phyloP scores from a whole-genome alignment of 2,797 vertebrate genomes.

The Gallinago solitaria region DNA sequence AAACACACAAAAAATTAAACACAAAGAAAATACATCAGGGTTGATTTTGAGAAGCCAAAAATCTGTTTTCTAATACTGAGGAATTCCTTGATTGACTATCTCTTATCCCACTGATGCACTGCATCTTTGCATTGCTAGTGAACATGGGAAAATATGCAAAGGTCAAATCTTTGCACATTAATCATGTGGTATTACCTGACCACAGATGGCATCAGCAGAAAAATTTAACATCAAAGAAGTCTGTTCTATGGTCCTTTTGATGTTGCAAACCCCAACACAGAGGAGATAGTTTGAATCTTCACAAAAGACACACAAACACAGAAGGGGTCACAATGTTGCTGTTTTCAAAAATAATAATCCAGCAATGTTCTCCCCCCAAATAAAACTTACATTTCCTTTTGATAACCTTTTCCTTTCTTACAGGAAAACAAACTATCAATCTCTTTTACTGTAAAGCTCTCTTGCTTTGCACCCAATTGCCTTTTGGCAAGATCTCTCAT shows the following conservation, averaged over 20 bases:
- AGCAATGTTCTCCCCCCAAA: background rate
- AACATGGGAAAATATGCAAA: slow-evolving; percentile 66
- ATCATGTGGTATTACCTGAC: slow-evolving; percentile 68
- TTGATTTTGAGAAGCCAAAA: slow-evolving; percentile 19
- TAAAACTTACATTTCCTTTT: background rate
- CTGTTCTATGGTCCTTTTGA: slow-evolving; percentile 62
- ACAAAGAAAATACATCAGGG: background rate
- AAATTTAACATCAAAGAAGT: slow-evolving; percentile 67
- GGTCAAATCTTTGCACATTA: slow-evolving; percentile 58
- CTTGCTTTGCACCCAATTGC: background rate
- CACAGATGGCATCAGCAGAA: slow-evolving; percentile 58
- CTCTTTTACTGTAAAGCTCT: background rate
- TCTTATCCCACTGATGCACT: background rate
- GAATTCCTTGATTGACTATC: slow-evolving; percentile 29
- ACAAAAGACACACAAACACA: slow-evolving; percentile 22
- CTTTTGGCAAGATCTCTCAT: background rate
- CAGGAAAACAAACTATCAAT: background rate
- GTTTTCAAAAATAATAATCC: background rate
- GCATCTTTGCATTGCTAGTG: slow-evolving; percentile 25
- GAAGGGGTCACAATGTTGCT: slow-evolving; percentile 11
- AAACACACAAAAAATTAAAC: background rate
- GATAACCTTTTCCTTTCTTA: background rate
- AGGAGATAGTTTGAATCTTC: slow-evolving; percentile 51
- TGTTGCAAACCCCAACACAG: slow-evolving; percentile 45
- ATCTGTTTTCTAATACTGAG: background rate